Evolutionary conservation across 2,888 invertebrate genomes (phyloP).

Genomic region (Prostheceraeus crozeri): DNA sequence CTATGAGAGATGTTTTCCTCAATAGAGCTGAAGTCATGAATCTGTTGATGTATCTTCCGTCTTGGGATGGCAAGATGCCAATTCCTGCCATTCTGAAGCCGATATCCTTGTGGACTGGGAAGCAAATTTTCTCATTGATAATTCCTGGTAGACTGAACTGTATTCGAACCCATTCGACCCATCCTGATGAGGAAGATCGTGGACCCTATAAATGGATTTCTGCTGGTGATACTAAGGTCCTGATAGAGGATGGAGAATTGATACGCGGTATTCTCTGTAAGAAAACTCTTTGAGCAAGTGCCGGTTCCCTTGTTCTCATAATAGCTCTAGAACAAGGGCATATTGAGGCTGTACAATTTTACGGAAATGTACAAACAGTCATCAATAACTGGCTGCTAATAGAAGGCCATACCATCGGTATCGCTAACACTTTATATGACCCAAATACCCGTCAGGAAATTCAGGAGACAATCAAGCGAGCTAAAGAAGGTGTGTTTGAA

Average conservation of each 20-base stretch:
- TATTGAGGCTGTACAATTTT: conserved; percentile 81
- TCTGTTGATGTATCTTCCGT: conserved; percentile 91
- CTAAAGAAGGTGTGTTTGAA: conserved; percentile 96
- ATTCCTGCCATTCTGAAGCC: conserved; percentile 93
- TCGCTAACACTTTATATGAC: conserved; percentile 99
- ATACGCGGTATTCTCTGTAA: conserved; percentile 97
- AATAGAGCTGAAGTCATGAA: conserved; percentile 96
- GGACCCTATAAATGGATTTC: conserved; percentile 99
- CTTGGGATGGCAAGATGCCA: conserved; percentile 98
- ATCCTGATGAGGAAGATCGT: conserved; percentile 96
- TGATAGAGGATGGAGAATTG: conserved; percentile 87
- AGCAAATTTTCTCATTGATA: conserved; percentile 91
- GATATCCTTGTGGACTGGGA: conserved; percentile 87
- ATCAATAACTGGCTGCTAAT: conserved; percentile 94
- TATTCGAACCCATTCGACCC: conserved; percentile 92
- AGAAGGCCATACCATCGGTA: conserved; percentile 86
- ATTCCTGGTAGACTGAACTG: conserved; percentile 94
- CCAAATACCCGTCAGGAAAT: conserved; percentile 95
- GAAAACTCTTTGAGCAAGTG: conserved; percentile 88
- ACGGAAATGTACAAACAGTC: conserved; percentile 97
- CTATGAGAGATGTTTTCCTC: conserved; percentile 92
- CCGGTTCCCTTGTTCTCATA: conserved; percentile 93
- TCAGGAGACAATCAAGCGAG: conserved; percentile 92
- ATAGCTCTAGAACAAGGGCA: conserved; percentile 93
- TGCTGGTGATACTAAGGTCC: conserved; percentile 90